phyloP scores from a whole-genome alignment of 1,140 invertebrate genomes.

The Sycobia sp. region DNA sequence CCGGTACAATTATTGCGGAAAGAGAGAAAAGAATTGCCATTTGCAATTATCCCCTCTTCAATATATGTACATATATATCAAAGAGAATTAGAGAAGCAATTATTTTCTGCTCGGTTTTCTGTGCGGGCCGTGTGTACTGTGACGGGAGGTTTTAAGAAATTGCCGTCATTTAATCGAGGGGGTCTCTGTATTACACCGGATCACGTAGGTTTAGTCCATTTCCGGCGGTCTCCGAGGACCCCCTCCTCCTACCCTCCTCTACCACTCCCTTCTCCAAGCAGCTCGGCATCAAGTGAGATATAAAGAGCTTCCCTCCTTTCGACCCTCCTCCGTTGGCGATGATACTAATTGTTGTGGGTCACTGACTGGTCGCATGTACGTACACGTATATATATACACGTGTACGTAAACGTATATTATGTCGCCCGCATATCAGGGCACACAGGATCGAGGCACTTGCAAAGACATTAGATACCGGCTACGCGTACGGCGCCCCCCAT shows the following conservation, averaged over 20 bases:
- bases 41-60: too few relatives aligned
- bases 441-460: too few relatives aligned
- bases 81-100: constrained; percentile 8
- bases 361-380: constrained; percentile 43
- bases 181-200: constrained; percentile 41
- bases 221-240: constrained; percentile 54
- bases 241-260: too few relatives aligned
- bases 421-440: neutral
- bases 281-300: constrained; percentile 30
- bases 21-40: too few relatives aligned
- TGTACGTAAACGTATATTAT: neutral
- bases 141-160: constrained; percentile 18
- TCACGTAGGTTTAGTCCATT: constrained; percentile 54
- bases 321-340: constrained; percentile 30
- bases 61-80: too few relatives aligned
- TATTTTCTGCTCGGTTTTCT: constrained; percentile 12
- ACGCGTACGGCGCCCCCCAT: too few relatives aligned
- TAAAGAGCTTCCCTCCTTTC: constrained; percentile 37
- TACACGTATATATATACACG: neutral
- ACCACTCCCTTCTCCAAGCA: too few relatives aligned
- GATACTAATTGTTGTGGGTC: constrained; percentile 56
- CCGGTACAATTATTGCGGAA: too few relatives aligned
- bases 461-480: too few relatives aligned
- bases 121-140: too few relatives aligned
- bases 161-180: neutral